Evolutionary conservation across 2,888 invertebrate species (phyloP).

Genomic region (Nomada fabriciana): DNA sequence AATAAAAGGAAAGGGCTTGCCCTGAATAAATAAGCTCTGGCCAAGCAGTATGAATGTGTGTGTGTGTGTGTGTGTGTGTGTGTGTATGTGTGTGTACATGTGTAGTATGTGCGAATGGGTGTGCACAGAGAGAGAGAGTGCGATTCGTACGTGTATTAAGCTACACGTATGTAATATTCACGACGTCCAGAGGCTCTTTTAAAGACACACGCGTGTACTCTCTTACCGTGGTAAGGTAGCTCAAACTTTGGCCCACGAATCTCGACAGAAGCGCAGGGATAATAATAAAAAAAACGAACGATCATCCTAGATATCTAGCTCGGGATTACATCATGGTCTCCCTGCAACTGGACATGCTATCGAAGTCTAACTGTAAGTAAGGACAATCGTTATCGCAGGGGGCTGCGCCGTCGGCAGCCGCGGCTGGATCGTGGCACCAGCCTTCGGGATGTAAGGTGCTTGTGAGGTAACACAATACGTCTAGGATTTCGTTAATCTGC

Average conservation of each 20-base stretch:
- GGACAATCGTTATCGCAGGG: slow-evolving; percentile 78
- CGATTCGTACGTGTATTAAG: slow-evolving; percentile 11
- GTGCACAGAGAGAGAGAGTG: slow-evolving; percentile 23
- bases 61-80: background rate
- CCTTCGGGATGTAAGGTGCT: slow-evolving; percentile 73
- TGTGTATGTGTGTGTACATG: too few relatives aligned
- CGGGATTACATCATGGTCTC: slow-evolving; percentile 81
- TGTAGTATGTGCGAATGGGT: slow-evolving; percentile 5
- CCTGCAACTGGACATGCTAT: slow-evolving; percentile 76
- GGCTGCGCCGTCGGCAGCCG: slow-evolving; percentile 67
- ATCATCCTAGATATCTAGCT: slow-evolving; percentile 25
- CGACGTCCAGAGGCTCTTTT: slow-evolving; percentile 10
- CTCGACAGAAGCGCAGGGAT: slow-evolving; percentile 23
- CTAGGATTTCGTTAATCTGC: slow-evolving; percentile 82
- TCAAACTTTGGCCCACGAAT: slow-evolving; percentile 47
- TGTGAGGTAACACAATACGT: slow-evolving; percentile 78
- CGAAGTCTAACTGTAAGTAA: slow-evolving; percentile 74
- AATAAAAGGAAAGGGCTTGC: slow-evolving; percentile 4
- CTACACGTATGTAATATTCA: slow-evolving; percentile 2
- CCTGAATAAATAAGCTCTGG: slow-evolving; percentile 4
- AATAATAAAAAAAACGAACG: slow-evolving; percentile 37
- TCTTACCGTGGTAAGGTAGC: slow-evolving; percentile 11
- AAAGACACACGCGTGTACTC: background rate
- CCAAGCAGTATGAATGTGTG: background rate
- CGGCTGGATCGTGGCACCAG: slow-evolving; percentile 68